Base-by-base conservation (phyloP, 2,797 vertebrate genomes). In the Echeneis naucrates region DNA sequence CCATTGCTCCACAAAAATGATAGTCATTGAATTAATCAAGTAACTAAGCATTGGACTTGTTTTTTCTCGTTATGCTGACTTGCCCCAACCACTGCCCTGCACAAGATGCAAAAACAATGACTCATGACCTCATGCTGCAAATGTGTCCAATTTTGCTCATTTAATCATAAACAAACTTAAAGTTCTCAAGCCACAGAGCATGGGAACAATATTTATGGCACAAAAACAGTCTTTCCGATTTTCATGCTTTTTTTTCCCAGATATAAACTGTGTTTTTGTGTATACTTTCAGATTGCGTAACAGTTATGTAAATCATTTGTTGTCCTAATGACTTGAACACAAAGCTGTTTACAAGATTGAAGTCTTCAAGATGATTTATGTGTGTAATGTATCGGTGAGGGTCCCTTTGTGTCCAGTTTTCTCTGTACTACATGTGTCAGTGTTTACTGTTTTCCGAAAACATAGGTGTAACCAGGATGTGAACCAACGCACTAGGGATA, bases 391-490 rank as follows among this genome's bases (percentile, higher is more conserved):
- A 56, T 70, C 51, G 56, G 4, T 48, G n/a, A 52, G 58, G 37
- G 33, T 14, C 5, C 57, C 52, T 23, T 8, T 5, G 4, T 17
- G 35, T 38, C 45, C 16, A 38, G 40, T 14, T 65, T 51, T 33
- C 5, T 64, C 37, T 53, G 38, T 16, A 13, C 42, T n/a, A 21
- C 9, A 13, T 24, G 23, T 60, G 59, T 59, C 42, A 26, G n/a
- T 35, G 52, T 66, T 19, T 27, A 70, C 47, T 74, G 61, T 56
- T 56, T 12, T 45, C 32, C 27, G 52, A 72, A 45, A 60, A 59
- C 54, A 65, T 55, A 64, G 59, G 24, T 50, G 64, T 66, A 50
- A 70, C 33, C 68, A 73, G 68, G 61, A 78, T 27, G 78, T 35
- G 59, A 60, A 60, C 37, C 21, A 57, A 50, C 24, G 50, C 47